These are phyloP conservation scores for Cyclura pinguis DNA, from an alignment of 2,797 vertebrate genomes.

Conservation along the genomic window DNA sequence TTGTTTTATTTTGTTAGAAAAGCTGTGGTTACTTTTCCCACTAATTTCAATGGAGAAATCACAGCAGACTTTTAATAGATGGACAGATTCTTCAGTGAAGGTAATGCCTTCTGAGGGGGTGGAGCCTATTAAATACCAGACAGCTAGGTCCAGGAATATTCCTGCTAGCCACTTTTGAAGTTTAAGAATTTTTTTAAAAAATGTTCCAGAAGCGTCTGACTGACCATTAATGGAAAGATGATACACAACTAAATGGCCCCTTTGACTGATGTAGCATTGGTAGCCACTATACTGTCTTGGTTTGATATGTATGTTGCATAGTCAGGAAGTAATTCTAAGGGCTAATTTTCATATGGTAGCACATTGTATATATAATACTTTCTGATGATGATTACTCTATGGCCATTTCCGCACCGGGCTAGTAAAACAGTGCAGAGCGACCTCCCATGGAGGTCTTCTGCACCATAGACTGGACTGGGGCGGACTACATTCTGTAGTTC, in stretches of 20 bases:
- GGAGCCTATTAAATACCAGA: not conserved
- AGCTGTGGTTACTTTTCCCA: not conserved
- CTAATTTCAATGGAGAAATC: not conserved
- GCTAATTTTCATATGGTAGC: not conserved
- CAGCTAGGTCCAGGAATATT: not conserved
- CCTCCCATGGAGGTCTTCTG: no score
- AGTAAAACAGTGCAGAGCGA: no score
- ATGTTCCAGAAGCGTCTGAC: not conserved
- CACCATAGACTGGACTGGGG: no score
- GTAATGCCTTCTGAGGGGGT: not conserved
- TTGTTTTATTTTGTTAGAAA: not conserved
- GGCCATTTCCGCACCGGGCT: no score
- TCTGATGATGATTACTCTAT: not conserved
- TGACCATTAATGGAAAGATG: not conserved
- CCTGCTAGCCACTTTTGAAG: not conserved
- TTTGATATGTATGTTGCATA: not conserved
- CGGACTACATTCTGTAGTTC: no score
- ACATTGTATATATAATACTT: not conserved
- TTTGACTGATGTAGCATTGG: not conserved
- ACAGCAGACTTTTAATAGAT: not conserved
- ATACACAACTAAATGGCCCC: not conserved
- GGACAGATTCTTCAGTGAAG: not conserved
- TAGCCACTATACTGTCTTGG: not conserved
- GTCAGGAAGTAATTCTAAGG: not conserved
- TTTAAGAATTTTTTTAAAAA: not conserved